Conservation (phyloP, 1,140 invertebrate genomes). For the Anagrus nilaparvatae region DNA sequence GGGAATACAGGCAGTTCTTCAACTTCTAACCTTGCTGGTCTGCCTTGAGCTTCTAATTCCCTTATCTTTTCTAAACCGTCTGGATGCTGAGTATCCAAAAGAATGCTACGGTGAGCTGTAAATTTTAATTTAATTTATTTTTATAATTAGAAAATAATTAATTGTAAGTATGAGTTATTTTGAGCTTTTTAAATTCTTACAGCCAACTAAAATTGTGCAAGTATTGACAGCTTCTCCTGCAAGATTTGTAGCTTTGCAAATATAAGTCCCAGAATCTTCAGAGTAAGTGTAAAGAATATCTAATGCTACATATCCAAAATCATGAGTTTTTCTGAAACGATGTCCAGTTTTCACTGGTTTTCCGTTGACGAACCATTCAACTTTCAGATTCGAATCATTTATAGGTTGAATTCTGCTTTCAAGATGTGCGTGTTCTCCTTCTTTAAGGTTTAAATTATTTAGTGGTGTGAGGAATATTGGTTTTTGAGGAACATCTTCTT, state of each 20-base stretch:
- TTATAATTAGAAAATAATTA: not conserved
- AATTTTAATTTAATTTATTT: constrained; percentile 21
- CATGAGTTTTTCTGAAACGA: constrained; percentile 82
- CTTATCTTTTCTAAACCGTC: constrained; percentile 87
- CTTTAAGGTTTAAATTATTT: constrained; percentile 74
- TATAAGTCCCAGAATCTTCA: constrained; percentile 90
- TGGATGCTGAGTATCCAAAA: constrained; percentile 85
- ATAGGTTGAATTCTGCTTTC: constrained; percentile 93
- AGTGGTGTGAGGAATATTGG: constrained; percentile 80
- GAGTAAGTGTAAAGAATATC: constrained; percentile 89
- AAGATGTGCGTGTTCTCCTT: constrained; percentile 86
- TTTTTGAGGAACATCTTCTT: constrained; percentile 67
- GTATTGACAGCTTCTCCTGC: constrained; percentile 88
- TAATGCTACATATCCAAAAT: constrained; percentile 91
- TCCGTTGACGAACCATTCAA: constrained; percentile 71
- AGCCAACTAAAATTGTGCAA: constrained; percentile 73
- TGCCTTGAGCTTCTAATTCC: constrained; percentile 74
- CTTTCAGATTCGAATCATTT: constrained; percentile 87
- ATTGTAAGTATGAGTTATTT: not conserved
- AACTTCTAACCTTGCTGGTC: constrained; percentile 64
- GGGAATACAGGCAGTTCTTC: constrained; percentile 67
- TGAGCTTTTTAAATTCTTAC: constrained; percentile 46
- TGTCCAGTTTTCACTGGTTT: constrained; percentile 53
- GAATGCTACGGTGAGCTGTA: constrained; percentile 69
- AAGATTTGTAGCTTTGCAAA: constrained; percentile 85